phyloP scores from a whole-genome alignment of 2,888 invertebrate species.

The Lomographa bimaculata region DNA sequence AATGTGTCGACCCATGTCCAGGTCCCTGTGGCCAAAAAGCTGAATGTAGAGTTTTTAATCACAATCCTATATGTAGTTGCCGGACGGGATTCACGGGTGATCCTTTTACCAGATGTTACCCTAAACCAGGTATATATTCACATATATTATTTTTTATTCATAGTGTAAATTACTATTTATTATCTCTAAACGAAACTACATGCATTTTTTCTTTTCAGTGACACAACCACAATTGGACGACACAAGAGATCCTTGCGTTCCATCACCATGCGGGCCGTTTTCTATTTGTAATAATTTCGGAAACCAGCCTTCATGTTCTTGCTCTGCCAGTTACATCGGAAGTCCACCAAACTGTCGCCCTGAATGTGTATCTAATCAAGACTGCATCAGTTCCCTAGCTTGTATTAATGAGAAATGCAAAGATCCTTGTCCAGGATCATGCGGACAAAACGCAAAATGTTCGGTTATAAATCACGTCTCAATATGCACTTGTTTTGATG shows the following conservation, averaged over 20 bases:
- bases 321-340: slow-evolving; percentile 84
- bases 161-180: too few relatives aligned
- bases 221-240: slow-evolving; percentile 63
- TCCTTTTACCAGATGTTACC: slow-evolving; percentile 86
- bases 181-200: too few relatives aligned
- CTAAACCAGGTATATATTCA: slow-evolving; percentile 68
- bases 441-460: slow-evolving; percentile 84
- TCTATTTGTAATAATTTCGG: slow-evolving; percentile 82
- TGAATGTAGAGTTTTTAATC: slow-evolving; percentile 88
- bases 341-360: slow-evolving; percentile 87
- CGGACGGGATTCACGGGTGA: slow-evolving; percentile 84
- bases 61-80: slow-evolving; percentile 89
- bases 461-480: slow-evolving; percentile 85
- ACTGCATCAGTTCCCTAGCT: slow-evolving; percentile 86
- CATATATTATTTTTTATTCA: slow-evolving; percentile 5
- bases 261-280: slow-evolving; percentile 87
- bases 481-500: slow-evolving; percentile 84
- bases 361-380: slow-evolving; percentile 86
- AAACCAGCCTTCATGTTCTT: slow-evolving; percentile 85
- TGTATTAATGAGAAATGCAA: slow-evolving; percentile 86
- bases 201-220: slow-evolving; percentile 39
- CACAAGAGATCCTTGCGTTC: slow-evolving; percentile 84
- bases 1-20: slow-evolving; percentile 88
- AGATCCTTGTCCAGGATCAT: slow-evolving; percentile 88
- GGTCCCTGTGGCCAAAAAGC: slow-evolving; percentile 88